A percentile compares a stretch with the other conserved stretches of the same genome.
These are phyloP conservation scores for Leucophenga montana DNA, from an alignment of 2,888 invertebrate genomes.

Conservation along the genomic window DNA sequence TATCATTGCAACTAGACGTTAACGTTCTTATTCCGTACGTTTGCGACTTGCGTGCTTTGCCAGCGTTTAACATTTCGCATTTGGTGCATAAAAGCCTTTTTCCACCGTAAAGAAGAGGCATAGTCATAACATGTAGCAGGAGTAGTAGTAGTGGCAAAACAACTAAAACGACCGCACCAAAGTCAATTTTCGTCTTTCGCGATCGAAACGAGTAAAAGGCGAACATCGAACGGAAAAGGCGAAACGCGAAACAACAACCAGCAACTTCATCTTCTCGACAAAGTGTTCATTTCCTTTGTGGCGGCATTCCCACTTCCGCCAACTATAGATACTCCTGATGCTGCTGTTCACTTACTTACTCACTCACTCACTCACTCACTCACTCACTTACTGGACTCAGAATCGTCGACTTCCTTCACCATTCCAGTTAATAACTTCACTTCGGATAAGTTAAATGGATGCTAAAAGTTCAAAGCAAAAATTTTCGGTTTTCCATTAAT, in stretches of 20 bases:
- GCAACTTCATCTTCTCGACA: slow-evolving; percentile 38
- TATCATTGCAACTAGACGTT: too few species aligned
- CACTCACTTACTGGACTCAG: neutral
- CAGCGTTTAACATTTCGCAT: too few species aligned
- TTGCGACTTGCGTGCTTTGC: too few species aligned
- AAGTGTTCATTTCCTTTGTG: slow-evolving; percentile 63
- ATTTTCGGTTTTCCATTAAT: slow-evolving; percentile 62
- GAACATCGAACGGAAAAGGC: neutral
- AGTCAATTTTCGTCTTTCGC: slow-evolving; percentile 57
- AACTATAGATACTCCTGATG: neutral
- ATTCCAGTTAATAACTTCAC: slow-evolving; percentile 12
- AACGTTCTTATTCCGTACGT: too few species aligned
- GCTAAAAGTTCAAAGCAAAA: slow-evolving; percentile 56
- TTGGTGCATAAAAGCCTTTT: too few species aligned
- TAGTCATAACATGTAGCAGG: too few species aligned
- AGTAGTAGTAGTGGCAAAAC: too few species aligned
- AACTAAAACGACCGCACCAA: slow-evolving; percentile 14
- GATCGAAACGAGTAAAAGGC: neutral
- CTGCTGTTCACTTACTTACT: neutral
- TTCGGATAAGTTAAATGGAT: slow-evolving; percentile 18
- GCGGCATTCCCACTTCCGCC: slow-evolving; percentile 30
- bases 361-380: too few species aligned
- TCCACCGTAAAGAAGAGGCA: too few species aligned
- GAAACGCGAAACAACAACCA: neutral
- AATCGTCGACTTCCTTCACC: neutral